Percentiles rank a stretch among this genome's conserved stretches.
Conservation (phyloP, 2,113 vertebrate species). For the Cepphus grylle region DNA sequence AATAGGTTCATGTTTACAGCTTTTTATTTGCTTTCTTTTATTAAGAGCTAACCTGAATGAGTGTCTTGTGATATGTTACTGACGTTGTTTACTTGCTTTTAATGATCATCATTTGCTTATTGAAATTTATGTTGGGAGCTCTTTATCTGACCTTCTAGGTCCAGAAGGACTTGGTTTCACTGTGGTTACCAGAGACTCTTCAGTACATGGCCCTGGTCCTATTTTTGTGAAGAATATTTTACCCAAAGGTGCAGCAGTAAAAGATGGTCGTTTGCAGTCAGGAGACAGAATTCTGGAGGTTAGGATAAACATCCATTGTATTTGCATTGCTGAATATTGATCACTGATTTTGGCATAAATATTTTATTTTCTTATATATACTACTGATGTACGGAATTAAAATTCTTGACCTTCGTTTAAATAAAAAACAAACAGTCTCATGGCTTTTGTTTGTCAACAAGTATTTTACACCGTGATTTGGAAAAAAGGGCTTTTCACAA, state of each 20-base stretch:
- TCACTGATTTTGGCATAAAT: background rate
- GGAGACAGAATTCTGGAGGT: slow-evolving; percentile 98
- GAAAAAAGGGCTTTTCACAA: background rate
- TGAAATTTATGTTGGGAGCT: background rate
- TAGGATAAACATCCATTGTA: background rate
- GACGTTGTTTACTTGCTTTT: background rate
- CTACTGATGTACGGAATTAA: background rate
- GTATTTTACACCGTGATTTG: rapidly evolving
- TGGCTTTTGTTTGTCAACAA: background rate
- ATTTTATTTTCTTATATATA: background rate
- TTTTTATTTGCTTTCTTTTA: background rate
- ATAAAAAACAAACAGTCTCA: background rate
- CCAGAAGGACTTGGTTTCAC: slow-evolving; percentile 96
- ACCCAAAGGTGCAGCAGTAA: slow-evolving; percentile 91
- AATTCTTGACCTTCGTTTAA: background rate
- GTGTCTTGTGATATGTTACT: background rate
- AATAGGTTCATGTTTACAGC: background rate
- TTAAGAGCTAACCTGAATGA: background rate
- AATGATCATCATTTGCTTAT: background rate
- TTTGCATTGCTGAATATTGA: background rate
- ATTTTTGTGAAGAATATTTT: slow-evolving; percentile 98
- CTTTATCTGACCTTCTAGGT: slow-evolving; percentile 72
- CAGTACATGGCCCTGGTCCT: slow-evolving; percentile 89
- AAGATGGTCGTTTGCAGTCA: slow-evolving; percentile 93
- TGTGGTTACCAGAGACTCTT: slow-evolving; percentile 96